These are phyloP conservation scores for Eurosta solidaginis DNA, from an alignment of 1,140 invertebrate species.

Conservation along the genomic window DNA sequence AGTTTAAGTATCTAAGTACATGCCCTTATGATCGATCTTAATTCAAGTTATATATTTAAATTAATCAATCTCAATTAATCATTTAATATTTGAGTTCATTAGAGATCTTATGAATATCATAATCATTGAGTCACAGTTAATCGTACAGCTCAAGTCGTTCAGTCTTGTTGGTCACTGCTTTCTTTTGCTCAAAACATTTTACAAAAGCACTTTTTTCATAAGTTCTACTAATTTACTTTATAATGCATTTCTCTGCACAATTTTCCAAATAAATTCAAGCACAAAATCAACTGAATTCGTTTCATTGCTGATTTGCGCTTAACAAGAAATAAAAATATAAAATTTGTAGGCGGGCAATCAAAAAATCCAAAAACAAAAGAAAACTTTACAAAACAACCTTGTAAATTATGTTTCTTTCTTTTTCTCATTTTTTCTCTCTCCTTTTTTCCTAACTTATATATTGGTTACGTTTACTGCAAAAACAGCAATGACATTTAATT, in stretches of 20 bases:
- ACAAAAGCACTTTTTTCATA: conserved; percentile 5
- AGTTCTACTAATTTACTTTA: neutral
- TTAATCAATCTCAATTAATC: too few species aligned
- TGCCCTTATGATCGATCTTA: too few species aligned
- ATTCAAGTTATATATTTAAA: too few species aligned
- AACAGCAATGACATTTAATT: conserved; percentile 37
- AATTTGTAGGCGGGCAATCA: neutral
- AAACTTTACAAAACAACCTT: conserved; percentile 28
- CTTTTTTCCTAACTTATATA: conserved; percentile 28
- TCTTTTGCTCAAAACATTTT: too few species aligned
- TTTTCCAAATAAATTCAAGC: conserved; percentile 10
- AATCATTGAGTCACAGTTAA: too few species aligned
- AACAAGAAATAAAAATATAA: neutral
- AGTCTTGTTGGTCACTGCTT: too few species aligned
- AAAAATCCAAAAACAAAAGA: neutral
- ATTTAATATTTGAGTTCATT: too few species aligned
- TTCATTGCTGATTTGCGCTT: conserved; percentile 1
- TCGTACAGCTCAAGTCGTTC: too few species aligned
- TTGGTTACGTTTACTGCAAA: neutral
- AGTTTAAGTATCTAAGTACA: too few species aligned
- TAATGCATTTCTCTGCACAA: neutral
- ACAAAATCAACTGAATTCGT: conserved; percentile 19
- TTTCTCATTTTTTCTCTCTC: conserved; percentile 33
- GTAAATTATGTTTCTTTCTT: conserved; percentile 36
- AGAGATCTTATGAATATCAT: too few species aligned